Base-by-base conservation (phyloP, 2,888 invertebrate species). In the Aethes cnicana region DNA sequence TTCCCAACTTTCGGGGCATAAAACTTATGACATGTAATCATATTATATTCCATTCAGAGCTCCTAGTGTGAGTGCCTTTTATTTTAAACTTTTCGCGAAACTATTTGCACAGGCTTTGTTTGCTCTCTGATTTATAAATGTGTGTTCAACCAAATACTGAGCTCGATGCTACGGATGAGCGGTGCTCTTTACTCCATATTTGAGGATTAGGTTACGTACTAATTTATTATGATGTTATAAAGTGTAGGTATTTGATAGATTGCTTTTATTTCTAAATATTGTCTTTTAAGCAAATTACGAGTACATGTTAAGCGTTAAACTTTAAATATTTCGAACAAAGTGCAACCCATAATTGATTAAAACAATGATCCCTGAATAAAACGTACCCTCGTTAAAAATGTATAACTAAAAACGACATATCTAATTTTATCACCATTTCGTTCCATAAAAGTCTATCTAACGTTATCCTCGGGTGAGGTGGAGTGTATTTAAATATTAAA, bases 11-110 rank as follows among this genome's bases (percentile, higher is more conserved):
- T 86, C 68, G 72, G 80, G 81, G 80, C 77, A 85, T 88, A 86
- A 88, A 89, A 88, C 88, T 89, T 89, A 88, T 88, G 88, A 88
- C 86, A 87, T 80, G 85, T 87, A 86, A 88, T 88, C 87, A 79
- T 84, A 52, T 52, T 52, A 86, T 84, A 84, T 84, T 82, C 80
- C 74, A 81, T 77, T 81, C 72, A 71, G 80, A 69, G 74, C 75
- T 41, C 48, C 32, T 30, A 39, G 32, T 44, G 52, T 16, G 52
- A 52, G 52, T 41, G 47, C 52, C 44, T 52, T 52, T 52, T 52
- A 52, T 52, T 52, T 52, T 52, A 52, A 52, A n/a, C n/a, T 46
- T 52, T 52, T 52, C 37, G 44, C 32, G 26, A 46, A 52, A 52
- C 52, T 52, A 52, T 52, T 39, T 46, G 46, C 52, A 39, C 14